Conservation (phyloP, 2,113 vertebrate genomes). For the Phyllostomus discolor region DNA sequence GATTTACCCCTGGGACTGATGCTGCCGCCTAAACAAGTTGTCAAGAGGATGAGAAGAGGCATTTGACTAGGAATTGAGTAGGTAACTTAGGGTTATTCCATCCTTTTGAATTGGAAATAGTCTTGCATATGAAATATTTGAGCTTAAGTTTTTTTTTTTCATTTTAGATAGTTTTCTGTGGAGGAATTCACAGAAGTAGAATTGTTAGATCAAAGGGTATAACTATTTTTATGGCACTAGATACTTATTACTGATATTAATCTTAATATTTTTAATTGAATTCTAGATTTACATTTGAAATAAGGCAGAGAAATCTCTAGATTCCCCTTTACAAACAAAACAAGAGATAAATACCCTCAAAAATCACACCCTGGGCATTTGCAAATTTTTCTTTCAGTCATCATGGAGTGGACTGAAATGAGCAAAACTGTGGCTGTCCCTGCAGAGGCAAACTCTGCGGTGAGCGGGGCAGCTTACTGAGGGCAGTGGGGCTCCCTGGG, state of each 20-base stretch:
- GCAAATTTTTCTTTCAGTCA: constrained; percentile 18
- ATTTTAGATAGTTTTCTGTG: constrained; percentile 32
- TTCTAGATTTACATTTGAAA: constrained; percentile 36
- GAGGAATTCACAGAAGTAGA: constrained; percentile 3
- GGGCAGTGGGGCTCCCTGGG: neutral
- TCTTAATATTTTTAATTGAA: constrained; percentile 17
- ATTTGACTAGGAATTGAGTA: neutral
- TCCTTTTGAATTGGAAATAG: neutral
- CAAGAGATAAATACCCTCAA: neutral
- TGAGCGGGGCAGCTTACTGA: neutral
- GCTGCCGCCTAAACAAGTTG: neutral
- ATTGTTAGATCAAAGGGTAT: neutral
- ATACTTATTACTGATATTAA: neutral
- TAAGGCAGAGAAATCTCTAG: neutral
- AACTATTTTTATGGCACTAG: neutral
- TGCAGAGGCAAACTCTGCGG: neutral
- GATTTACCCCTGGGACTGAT: neutral
- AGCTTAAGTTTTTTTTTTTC: neutral
- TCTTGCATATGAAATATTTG: constrained; percentile 3
- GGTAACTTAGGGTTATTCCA: neutral
- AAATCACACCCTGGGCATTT: neutral
- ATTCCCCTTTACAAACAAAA: neutral
- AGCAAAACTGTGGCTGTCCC: neutral
- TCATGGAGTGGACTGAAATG: neutral
- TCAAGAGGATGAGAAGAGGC: neutral